Evolutionary conservation across 2,797 vertebrate genomes (phyloP).

Genomic region (Iguana delicatissima): DNA sequence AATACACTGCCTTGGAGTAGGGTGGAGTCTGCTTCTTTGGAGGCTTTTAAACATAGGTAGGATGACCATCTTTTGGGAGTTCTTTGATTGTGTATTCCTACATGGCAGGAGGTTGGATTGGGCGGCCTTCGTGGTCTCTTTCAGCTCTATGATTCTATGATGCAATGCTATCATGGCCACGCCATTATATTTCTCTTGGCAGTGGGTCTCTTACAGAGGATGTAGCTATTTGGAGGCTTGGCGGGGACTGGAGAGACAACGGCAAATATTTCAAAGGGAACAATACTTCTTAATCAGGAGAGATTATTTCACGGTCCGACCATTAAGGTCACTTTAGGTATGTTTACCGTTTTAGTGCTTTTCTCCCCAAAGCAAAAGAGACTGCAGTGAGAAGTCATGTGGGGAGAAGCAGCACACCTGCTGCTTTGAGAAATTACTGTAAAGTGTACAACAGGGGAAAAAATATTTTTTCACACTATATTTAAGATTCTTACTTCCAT

Average conservation of each 20-base stretch:
- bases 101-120: no score
- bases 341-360: conserved; percentile 29
- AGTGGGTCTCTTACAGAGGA: neutral
- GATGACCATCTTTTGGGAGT: no score
- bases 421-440: neutral
- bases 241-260: neutral
- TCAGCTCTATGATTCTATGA: no score
- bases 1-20: no score
- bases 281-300: neutral
- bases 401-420: conserved; percentile 38
- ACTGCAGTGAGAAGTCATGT: conserved; percentile 34
- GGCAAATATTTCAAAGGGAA: neutral
- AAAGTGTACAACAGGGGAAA: neutral
- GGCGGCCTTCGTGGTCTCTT: no score
- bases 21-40: no score
- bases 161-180: neutral
- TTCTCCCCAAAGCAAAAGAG: conserved; percentile 2
- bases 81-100: no score
- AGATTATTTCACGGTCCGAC: neutral
- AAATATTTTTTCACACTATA: neutral
- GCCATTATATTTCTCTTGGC: neutral
- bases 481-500: neutral
- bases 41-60: no score
- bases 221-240: neutral
- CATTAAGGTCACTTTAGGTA: neutral